Base-by-base conservation (phyloP, 2,113 vertebrate species). In the Hippocampus barbouri region DNA sequence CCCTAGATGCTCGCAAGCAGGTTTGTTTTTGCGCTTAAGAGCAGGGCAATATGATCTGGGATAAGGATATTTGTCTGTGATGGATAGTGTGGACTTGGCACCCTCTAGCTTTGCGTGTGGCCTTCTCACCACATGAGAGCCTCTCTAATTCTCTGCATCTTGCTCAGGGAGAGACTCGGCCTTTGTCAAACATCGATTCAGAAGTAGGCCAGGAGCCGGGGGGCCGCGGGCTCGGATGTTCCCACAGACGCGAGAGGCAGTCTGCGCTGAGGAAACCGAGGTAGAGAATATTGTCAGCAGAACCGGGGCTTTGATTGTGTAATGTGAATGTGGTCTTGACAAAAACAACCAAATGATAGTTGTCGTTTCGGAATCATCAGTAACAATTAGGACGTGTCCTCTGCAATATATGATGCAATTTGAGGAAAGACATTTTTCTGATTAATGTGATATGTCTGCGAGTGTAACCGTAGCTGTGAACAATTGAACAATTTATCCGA, bases 141-240 rank as follows among this genome's bases (percentile, higher is more conserved):
- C 72, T 80, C 63, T 75, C 75, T 79, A 82, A 82, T 86, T 85
- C 85, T 73, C 75, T 70, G 12, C 79, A 71, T 83, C 77, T 73
- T 74, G 77, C 85, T 86, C 73, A 74, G 75, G 79, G 79, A 88
- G 80, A 86, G 79, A 73, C 76, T 85, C 57, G 74, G 79, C 87
- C 77, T 85, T 85, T 87, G 85, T 89, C 86, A 89, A 91, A 90
- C 88, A 88, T 78, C 85, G 86, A 90, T 89, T 89, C 80, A 86
- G 86, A 90, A 89, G 85, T 88, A 89, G 87, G 89, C 81, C 86
- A 87, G 77, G 80, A 89, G 88, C 87, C 67, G 79, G 86, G 86
- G 88, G 82, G 83, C 51, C 30, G 64, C 67, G 68, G 80, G 81
- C 84, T 73, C 25, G 61, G 70, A 34, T 72, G 73, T 72, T 85